Conservation (phyloP, 1,140 invertebrate species). For the Macrostomum lignano region DNA sequence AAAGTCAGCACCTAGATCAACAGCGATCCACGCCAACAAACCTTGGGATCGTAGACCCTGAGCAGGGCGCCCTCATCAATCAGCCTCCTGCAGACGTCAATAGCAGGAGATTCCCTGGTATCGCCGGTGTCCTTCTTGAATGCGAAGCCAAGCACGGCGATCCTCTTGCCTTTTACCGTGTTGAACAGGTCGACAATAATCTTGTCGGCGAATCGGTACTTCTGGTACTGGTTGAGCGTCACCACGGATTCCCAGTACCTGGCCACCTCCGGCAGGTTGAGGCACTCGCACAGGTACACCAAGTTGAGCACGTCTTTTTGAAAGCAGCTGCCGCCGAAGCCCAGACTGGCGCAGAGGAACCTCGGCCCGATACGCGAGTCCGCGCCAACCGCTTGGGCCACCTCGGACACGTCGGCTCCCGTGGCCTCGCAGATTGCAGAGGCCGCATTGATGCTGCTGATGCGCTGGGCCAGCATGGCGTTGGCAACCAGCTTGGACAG, state of each 20-base stretch:
- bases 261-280: constrained; percentile 78
- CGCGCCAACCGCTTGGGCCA: constrained; percentile 65
- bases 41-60: constrained; percentile 90
- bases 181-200: constrained; percentile 79
- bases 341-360: constrained; percentile 84
- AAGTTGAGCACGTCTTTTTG: constrained; percentile 94
- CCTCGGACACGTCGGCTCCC: constrained; percentile 80
- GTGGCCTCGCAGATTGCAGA: constrained; percentile 91
- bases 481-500: constrained; percentile 90
- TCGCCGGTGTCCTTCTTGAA: constrained; percentile 98
- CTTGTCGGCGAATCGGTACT: constrained; percentile 61
- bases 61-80: constrained; percentile 77
- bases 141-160: constrained; percentile 80
- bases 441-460: constrained; percentile 89
- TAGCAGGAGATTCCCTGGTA: constrained; percentile 74
- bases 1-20: too few relatives aligned
- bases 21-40: too few relatives aligned
- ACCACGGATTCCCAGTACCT: constrained; percentile 93
- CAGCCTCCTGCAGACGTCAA: constrained; percentile 62
- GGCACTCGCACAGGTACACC: constrained; percentile 80
- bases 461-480: constrained; percentile 82
- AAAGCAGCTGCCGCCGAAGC: constrained; percentile 94
- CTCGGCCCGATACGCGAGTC: constrained; percentile 80
- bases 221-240: constrained; percentile 84
- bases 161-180: constrained; percentile 73